These are phyloP conservation scores for Rhagium mordax DNA, from an alignment of 2,888 invertebrate species.

Conservation along the genomic window DNA sequence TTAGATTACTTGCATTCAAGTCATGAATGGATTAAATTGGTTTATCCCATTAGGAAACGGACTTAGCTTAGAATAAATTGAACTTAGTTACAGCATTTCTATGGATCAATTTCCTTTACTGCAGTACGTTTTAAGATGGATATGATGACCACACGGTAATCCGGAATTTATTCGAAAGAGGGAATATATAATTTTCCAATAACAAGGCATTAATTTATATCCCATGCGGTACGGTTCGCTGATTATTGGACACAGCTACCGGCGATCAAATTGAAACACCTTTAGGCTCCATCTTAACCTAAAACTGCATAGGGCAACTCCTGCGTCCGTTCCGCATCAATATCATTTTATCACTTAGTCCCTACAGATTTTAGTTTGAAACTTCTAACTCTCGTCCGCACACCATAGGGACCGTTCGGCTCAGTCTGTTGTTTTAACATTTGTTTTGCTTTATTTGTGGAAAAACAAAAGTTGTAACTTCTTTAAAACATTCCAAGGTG, in stretches of 20 bases:
- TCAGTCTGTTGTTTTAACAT: background rate
- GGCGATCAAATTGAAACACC: background rate
- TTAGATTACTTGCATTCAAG: background rate
- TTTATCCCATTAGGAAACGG: background rate
- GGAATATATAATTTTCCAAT: background rate
- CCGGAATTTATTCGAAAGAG: background rate
- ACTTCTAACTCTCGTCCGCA: background rate
- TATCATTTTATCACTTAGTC: background rate
- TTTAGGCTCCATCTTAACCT: background rate
- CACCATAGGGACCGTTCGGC: background rate
- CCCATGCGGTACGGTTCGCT: background rate
- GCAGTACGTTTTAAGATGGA: background rate
- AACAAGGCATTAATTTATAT: background rate
- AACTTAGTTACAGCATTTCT: background rate
- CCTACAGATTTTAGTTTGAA: background rate
- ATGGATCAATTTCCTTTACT: background rate
- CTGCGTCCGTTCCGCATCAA: background rate
- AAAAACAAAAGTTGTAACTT: background rate
- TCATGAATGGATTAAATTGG: background rate
- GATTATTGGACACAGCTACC: background rate
- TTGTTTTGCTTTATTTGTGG: background rate
- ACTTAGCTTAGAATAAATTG: background rate
- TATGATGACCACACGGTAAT: background rate
- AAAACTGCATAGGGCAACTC: background rate
- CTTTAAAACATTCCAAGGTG: background rate